Conservation (phyloP, 1,140 invertebrate species). For the Pectinophora gossypiella region DNA sequence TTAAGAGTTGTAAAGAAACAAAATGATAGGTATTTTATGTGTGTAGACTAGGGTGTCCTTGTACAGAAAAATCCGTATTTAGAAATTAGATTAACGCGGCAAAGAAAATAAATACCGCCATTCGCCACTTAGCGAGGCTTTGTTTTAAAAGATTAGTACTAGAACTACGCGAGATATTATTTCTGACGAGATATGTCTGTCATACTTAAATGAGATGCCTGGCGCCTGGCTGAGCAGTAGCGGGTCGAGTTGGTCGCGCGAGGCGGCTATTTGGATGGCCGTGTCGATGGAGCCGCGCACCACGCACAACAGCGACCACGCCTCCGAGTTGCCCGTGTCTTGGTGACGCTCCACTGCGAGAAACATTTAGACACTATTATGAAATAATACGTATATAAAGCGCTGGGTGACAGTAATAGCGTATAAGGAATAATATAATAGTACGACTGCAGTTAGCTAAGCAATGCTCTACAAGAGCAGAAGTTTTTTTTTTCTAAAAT, state of each 20-base stretch:
- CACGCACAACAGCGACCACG: slow-evolving; percentile 37
- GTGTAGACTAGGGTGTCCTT: too few relatives aligned
- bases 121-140: too few relatives aligned
- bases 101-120: too few relatives aligned
- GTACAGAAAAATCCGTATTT: too few relatives aligned
- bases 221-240: slow-evolving; percentile 48
- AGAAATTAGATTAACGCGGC: too few relatives aligned
- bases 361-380: too few relatives aligned
- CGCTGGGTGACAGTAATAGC: background rate
- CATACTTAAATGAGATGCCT: slow-evolving; percentile 52
- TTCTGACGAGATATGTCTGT: too few relatives aligned
- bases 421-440: background rate
- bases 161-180: too few relatives aligned
- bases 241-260: slow-evolving; percentile 35
- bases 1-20: background rate
- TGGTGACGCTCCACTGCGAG: slow-evolving; percentile 37
- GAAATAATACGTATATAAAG: background rate
- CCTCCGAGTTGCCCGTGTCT: slow-evolving; percentile 17
- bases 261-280: slow-evolving; percentile 33
- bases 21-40: background rate
- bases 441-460: too few relatives aligned
- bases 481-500: too few relatives aligned
- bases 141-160: too few relatives aligned
- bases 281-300: slow-evolving; percentile 45
- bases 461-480: too few relatives aligned